These are phyloP conservation scores for Nannoperca obscura DNA, from an alignment of 2,797 vertebrate genomes.

Conservation along the genomic window DNA sequence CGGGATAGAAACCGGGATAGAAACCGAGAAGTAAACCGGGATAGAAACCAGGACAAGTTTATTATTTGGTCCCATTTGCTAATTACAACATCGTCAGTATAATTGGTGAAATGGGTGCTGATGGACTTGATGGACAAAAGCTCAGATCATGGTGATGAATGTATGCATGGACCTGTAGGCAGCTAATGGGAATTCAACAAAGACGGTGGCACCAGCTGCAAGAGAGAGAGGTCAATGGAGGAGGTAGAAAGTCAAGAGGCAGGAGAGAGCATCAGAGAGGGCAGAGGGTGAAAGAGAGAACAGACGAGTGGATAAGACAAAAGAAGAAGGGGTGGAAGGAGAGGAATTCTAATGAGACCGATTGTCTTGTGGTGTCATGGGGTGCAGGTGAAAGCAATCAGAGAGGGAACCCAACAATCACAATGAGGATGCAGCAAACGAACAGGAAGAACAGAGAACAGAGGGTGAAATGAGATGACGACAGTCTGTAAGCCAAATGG, in stretches of 20 bases:
- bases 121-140: background rate
- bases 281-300: background rate
- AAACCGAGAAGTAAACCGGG: too few species aligned
- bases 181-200: conserved; percentile 39
- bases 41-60: background rate
- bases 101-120: conserved; percentile 12
- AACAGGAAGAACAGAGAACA: background rate
- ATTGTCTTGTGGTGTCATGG: too few species aligned
- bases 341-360: background rate
- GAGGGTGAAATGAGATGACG: background rate
- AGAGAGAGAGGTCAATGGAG: background rate
- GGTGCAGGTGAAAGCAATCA: too few species aligned
- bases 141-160: background rate
- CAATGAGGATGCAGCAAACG: background rate
- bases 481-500: background rate
- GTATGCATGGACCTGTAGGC: conserved; percentile 1
- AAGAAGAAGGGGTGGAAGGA: background rate
- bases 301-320: background rate
- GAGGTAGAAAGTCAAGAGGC: background rate
- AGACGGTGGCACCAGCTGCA: conserved; percentile 14
- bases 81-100: conserved; percentile 16
- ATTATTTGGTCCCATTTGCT: conserved; percentile 2
- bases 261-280: background rate
- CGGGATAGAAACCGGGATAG: too few species aligned
- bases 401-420: conserved; percentile 6